Evolutionary conservation across 1,140 invertebrate species (phyloP).

Genomic region (Copidosoma floridanum): DNA sequence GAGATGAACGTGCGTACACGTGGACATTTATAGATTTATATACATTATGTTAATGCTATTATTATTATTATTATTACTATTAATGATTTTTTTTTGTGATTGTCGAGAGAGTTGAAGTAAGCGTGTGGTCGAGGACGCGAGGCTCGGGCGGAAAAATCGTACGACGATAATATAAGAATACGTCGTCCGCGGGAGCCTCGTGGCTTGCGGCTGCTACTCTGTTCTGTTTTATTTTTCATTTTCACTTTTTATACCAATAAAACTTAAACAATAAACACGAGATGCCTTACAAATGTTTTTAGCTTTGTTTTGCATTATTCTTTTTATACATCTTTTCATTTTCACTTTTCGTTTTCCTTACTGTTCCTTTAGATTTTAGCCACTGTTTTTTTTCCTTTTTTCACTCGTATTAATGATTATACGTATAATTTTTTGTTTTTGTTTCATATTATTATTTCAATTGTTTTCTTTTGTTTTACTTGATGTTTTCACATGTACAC

Average conservation of each 20-base stretch:
- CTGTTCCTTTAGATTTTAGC: no score
- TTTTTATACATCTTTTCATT: constrained; percentile 2
- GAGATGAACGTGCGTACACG: not conserved
- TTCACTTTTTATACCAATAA: constrained; percentile 30
- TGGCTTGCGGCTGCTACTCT: not conserved
- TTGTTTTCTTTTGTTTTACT: not conserved
- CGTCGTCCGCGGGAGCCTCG: constrained; percentile 7
- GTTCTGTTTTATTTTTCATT: constrained; percentile 27
- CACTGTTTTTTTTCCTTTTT: no score
- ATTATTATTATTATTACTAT: no score
- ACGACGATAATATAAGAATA: no score
- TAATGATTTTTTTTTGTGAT: constrained; percentile 6
- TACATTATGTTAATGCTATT: constrained; percentile 22
- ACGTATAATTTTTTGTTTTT: no score
- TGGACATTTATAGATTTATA: not conserved
- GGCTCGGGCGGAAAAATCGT: not conserved
- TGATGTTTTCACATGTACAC: not conserved
- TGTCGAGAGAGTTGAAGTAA: no score
- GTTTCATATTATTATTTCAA: not conserved
- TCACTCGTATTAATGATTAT: no score
- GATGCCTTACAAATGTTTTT: constrained; percentile 29
- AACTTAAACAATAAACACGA: constrained; percentile 29
- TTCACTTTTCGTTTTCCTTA: not conserved
- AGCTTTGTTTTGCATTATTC: constrained; percentile 20
- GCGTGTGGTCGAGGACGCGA: no score